Evolutionary conservation across 2,797 vertebrate species (phyloP).

Genomic region (Characodon lateralis): DNA sequence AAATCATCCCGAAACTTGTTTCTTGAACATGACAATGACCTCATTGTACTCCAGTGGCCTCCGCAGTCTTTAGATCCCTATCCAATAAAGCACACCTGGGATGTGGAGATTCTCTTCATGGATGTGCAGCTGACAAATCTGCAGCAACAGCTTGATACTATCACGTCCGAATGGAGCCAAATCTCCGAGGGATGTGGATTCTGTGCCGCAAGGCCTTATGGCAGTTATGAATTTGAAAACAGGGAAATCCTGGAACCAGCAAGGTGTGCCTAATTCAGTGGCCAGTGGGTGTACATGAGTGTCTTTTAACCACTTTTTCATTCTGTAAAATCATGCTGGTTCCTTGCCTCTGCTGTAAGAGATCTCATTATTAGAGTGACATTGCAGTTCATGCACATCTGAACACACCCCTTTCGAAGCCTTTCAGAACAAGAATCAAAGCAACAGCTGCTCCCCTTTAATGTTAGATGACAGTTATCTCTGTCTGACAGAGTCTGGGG

Average conservation of each 20-base stretch:
- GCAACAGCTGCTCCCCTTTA: background rate
- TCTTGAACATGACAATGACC: background rate
- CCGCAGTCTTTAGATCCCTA: background rate
- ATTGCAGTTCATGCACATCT: constrained; percentile 12
- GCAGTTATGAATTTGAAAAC: background rate
- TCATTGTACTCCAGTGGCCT: background rate
- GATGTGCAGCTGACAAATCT: background rate
- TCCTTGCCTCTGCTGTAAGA: background rate
- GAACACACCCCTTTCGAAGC: constrained; percentile 13
- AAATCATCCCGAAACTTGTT: background rate
- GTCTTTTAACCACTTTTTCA: background rate
- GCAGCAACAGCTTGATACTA: too few relatives aligned
- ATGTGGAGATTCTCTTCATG: background rate
- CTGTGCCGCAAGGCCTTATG: background rate
- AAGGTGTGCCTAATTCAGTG: background rate
- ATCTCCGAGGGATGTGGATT: background rate
- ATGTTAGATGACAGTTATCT: background rate
- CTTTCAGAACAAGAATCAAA: constrained; percentile 2
- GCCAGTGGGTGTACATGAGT: too few relatives aligned
- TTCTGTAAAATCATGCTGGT: constrained; percentile 1
- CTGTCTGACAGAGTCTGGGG: background rate
- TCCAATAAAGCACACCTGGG: background rate
- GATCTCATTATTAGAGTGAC: background rate
- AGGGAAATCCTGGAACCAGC: background rate
- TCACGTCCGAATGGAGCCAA: too few relatives aligned